These are phyloP conservation scores for Acholoe squamosa DNA, from an alignment of 2,888 invertebrate species.

Conservation along the genomic window DNA sequence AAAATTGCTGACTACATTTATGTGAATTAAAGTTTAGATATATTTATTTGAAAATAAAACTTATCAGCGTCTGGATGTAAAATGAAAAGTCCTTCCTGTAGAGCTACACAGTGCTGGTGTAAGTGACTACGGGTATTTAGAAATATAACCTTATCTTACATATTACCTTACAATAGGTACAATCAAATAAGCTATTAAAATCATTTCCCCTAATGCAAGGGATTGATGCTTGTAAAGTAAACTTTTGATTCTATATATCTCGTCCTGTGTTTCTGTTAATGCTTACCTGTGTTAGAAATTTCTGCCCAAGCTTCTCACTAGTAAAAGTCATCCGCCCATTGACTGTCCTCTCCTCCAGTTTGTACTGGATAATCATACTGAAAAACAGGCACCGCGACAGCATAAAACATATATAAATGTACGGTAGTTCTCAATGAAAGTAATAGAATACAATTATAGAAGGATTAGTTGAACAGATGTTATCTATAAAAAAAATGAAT, in stretches of 20 bases:
- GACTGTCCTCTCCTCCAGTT: constrained; percentile 78
- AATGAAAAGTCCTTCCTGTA: no score
- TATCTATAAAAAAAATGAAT: not conserved
- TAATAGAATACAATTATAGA: not conserved
- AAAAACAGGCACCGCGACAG: not conserved
- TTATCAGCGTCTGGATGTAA: not conserved
- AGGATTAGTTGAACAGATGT: not conserved
- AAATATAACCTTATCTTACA: no score
- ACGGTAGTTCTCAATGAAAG: no score
- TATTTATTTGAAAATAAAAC: not conserved
- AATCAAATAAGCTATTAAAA: no score
- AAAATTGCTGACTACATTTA: no score
- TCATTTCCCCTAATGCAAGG: no score
- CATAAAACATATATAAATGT: not conserved
- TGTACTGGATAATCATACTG: constrained; percentile 82
- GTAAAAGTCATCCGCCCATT: constrained; percentile 75
- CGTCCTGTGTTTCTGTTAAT: not conserved
- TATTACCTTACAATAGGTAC: no score
- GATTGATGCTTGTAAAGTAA: no score
- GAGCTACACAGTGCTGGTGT: no score
- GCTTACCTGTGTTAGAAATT: constrained; percentile 80
- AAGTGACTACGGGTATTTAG: no score
- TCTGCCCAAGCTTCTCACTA: constrained; percentile 80
- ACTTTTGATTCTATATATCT: no score
- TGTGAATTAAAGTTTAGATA: no score